These are phyloP conservation scores for Lithophane socia DNA, from an alignment of 2,888 invertebrate genomes.

Conservation along the genomic window DNA sequence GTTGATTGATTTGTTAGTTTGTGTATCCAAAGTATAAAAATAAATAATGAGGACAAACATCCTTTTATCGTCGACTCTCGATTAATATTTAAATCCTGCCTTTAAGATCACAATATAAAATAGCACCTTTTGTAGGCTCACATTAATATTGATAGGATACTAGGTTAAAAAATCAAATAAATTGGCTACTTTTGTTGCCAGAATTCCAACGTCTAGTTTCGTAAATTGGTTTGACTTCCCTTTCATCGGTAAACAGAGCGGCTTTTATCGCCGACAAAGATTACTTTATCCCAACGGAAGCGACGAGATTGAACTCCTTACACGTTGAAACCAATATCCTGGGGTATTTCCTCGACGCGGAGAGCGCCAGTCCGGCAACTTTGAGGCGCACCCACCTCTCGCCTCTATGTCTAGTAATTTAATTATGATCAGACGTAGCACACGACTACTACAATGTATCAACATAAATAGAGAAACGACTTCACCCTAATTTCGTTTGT, in stretches of 20 bases:
- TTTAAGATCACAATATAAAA: conserved; percentile 32
- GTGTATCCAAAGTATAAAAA: conserved; percentile 9
- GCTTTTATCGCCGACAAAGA: conserved; percentile 74
- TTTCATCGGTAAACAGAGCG: conserved; percentile 75
- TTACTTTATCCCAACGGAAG: conserved; percentile 76
- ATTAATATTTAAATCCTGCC: conserved; percentile 38
- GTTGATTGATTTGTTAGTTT: conserved; percentile 12
- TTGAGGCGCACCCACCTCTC: conserved; percentile 35
- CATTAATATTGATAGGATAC: conserved; percentile 59
- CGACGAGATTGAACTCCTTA: conserved; percentile 77
- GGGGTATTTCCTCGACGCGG: conserved; percentile 71
- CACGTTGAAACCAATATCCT: conserved; percentile 79
- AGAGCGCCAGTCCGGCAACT: conserved; percentile 63
- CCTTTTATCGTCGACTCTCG: conserved; percentile 25
- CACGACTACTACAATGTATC: conserved; percentile 10
- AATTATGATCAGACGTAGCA: conserved; percentile 38
- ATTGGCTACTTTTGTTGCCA: conserved; percentile 67
- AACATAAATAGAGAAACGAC: conserved; percentile 23
- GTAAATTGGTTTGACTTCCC: conserved; percentile 74
- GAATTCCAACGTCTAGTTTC: conserved; percentile 69
- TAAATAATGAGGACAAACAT: conserved; percentile 30
- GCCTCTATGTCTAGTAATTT: conserved; percentile 30
- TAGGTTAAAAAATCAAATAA: conserved; percentile 61
- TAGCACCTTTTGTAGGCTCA: conserved; percentile 27
- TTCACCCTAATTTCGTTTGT: conserved; percentile 59